Evolutionary conservation across 1,140 invertebrate species (phyloP).

Genomic region (Nasonia giraulti): DNA sequence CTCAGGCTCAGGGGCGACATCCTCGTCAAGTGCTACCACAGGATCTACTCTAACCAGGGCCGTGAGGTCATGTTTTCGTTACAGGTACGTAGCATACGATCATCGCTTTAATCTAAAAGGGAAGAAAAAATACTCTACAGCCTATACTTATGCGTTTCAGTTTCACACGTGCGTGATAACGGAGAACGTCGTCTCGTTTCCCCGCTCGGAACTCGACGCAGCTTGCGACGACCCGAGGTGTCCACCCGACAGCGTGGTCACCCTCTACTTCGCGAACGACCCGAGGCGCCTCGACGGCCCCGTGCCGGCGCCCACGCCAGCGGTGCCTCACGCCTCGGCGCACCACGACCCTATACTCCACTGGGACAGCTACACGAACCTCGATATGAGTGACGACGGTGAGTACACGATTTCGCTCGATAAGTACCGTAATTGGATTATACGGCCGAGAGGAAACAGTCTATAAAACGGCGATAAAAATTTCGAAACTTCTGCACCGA

Average conservation of each 20-base stretch:
- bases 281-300: constrained; percentile 76
- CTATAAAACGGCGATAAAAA: too few species aligned
- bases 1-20: constrained; percentile 91
- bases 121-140: too few species aligned
- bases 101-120: too few species aligned
- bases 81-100: constrained; percentile 68
- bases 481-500: too few species aligned
- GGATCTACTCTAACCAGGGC: constrained; percentile 73
- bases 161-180: constrained; percentile 95
- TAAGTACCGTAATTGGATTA: too few species aligned
- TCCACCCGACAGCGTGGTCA: constrained; percentile 86
- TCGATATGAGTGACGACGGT: constrained; percentile 77
- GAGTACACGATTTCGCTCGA: constrained; percentile 53
- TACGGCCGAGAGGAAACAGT: too few species aligned
- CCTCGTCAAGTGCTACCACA: constrained; percentile 91
- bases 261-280: constrained; percentile 84
- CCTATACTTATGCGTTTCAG: constrained; percentile 75
- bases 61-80: constrained; percentile 73
- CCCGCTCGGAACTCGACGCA: constrained; percentile 89
- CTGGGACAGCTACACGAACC: constrained; percentile 89
- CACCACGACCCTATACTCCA: constrained; percentile 84
- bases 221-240: constrained; percentile 84
- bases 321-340: constrained; percentile 78
- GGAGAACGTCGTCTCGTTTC: constrained; percentile 87
- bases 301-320: constrained; percentile 82